These are phyloP conservation scores for Miniopterus natalensis DNA, from an alignment of 2,113 vertebrate genomes.

Conservation along the genomic window DNA sequence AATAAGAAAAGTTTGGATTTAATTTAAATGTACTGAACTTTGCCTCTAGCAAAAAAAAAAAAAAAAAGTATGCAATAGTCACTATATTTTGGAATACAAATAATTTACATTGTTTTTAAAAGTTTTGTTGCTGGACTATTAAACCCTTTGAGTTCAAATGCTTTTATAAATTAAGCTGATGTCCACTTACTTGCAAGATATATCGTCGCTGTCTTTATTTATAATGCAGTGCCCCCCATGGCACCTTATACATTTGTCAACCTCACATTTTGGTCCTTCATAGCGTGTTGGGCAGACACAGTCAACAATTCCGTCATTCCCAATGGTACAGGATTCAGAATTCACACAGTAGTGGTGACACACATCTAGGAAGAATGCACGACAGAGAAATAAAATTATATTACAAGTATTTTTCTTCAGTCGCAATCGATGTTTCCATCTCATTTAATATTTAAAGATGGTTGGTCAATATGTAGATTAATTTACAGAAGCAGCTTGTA, in stretches of 20 bases:
- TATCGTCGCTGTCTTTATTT: conserved; percentile 92
- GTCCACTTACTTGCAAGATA: conserved; percentile 96
- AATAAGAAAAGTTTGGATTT: background rate
- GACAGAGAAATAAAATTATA: background rate
- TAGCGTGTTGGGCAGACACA: conserved; percentile 95
- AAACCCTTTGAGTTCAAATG: background rate
- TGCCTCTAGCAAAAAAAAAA: background rate
- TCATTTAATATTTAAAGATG: background rate
- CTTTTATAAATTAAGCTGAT: conserved; percentile 33
- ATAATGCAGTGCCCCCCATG: conserved; percentile 95
- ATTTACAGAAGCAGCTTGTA: background rate
- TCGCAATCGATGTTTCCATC: background rate
- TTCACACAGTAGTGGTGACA: conserved; percentile 99
- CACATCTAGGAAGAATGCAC: conserved; percentile 89
- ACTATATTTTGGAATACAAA: conserved; percentile 10
- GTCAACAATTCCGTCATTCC: conserved; percentile 93
- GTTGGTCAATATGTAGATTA: background rate
- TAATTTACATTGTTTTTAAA: background rate
- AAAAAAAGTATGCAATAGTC: background rate
- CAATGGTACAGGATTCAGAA: conserved; percentile 95
- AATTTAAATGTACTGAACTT: background rate
- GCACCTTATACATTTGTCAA: conserved; percentile 96
- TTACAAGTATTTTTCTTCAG: background rate
- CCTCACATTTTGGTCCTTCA: conserved; percentile 96
- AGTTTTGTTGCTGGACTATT: background rate